Evolutionary conservation across 2,797 vertebrate genomes (phyloP), one percentile per base, ranked within the genome.

Genomic region (Xerus rutilus): DNA sequence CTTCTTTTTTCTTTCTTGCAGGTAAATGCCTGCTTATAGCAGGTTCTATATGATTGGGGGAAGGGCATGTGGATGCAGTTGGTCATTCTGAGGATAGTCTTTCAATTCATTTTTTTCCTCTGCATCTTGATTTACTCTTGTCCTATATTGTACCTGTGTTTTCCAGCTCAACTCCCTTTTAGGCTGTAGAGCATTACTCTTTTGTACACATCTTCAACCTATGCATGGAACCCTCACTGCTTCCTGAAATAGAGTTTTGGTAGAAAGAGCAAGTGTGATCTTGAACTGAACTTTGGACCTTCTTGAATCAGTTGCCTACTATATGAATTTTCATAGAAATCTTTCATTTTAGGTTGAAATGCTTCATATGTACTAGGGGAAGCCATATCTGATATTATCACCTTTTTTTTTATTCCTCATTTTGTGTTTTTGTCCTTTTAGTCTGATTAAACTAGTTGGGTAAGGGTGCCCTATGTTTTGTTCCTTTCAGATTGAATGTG

Each of bases 281-380:
- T 73, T 90, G 65, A 92, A 62, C 39, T 83, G 43, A 43, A 83
- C n/a, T 90, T 54, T 10, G 62, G 32, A 15, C 21, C 35, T 90
- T 62, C 30, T 69, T 90, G 69, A 90, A 5, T 69, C n/a, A 30
- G 30, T 79, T 87, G 70, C 70, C 14, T 57, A 69, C 57, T 82
- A 28, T 59, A 30, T 69, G 20, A 21, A 83, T 83, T 74, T 88
- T 83, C 43, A n/a, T 72, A 91, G 65, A 91, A 91, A 91, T 84
- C 49, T 96, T 87, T 91, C 54, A 89, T 54, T 67, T 18, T 81
- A 35, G 18, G 62, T 86, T 92, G 72, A 69, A 85, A 64, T 76
- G 18, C 84, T 76, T 92, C 14, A 11, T 39, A 57, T 32, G 47
- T 5, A 70, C 14, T 45, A 74, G 62, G 32, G 10, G 47, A 76